These are phyloP conservation scores for Myiozetetes cayanensis DNA, from an alignment of 2,113 vertebrate genomes.

Conservation along the genomic window DNA sequence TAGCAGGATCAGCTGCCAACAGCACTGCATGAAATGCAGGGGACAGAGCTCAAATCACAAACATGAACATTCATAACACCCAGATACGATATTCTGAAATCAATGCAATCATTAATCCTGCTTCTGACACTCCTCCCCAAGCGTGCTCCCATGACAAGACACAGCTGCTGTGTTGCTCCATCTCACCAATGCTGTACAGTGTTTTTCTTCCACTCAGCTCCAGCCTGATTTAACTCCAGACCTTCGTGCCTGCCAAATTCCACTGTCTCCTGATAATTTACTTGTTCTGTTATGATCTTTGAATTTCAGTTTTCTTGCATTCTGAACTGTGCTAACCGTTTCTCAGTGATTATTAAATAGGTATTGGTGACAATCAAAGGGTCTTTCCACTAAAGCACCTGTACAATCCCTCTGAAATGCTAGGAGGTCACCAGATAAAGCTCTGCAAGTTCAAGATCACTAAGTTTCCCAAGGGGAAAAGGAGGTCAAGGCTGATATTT, in stretches of 20 bases:
- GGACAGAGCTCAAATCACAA: no score
- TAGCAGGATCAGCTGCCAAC: no score
- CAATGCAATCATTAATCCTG: not conserved
- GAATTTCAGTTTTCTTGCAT: not conserved
- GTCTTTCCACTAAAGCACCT: not conserved
- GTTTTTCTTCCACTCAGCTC: not conserved
- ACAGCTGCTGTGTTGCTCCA: not conserved
- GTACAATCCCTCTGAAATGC: not conserved
- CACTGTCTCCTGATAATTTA: not conserved
- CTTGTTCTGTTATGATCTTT: not conserved
- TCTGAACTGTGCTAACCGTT: not conserved
- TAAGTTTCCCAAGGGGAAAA: not conserved
- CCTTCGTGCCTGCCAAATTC: fast-evolving
- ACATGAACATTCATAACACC: not conserved
- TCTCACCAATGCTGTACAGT: not conserved
- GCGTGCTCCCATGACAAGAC: fast-evolving
- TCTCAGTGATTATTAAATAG: not conserved
- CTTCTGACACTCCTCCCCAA: not conserved
- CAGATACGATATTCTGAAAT: not conserved
- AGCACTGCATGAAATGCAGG: no score
- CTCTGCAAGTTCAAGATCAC: not conserved
- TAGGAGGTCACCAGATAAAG: not conserved
- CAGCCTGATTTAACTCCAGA: not conserved
- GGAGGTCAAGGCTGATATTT: not conserved
- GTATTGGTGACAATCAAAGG: not conserved